Conservation (phyloP, 1,140 invertebrate species). For the Drosophila subpulchrella region DNA sequence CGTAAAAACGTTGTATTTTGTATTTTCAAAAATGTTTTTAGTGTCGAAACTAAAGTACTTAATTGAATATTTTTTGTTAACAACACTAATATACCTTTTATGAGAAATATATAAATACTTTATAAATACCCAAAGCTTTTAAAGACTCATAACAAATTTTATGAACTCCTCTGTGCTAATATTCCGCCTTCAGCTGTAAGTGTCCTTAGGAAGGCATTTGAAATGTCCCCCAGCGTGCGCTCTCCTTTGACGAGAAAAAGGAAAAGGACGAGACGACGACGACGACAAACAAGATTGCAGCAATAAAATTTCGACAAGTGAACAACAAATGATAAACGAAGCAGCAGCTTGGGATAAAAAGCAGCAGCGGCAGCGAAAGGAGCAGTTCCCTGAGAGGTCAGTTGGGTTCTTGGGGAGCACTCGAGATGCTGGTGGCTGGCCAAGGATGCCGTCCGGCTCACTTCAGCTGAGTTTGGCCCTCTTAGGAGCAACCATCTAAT, state of each 20-base stretch:
- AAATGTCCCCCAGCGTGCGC: constrained; percentile 64
- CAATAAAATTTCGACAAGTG: constrained; percentile 83
- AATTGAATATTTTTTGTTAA: too few relatives aligned
- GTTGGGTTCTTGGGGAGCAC: constrained; percentile 38
- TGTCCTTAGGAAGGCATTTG: constrained; percentile 38
- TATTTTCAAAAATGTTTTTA: too few relatives aligned
- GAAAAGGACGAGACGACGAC: constrained; percentile 44
- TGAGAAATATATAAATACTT: too few relatives aligned
- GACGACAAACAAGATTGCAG: constrained; percentile 82
- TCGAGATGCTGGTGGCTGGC: constrained; percentile 59
- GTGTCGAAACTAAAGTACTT: too few relatives aligned
- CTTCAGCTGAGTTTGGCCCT: constrained; percentile 22
- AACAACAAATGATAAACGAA: constrained; percentile 83
- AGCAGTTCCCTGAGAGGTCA: constrained; percentile 39
- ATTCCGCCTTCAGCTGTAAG: constrained; percentile 3
- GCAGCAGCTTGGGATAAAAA: constrained; percentile 75
- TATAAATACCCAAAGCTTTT: not conserved
- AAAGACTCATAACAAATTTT: not conserved
- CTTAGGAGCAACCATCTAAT: constrained; percentile 52
- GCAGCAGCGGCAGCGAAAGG: constrained; percentile 36
- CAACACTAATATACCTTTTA: too few relatives aligned
- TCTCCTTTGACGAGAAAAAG: constrained; percentile 56
- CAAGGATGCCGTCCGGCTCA: constrained; percentile 21
- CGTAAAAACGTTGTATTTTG: too few relatives aligned
- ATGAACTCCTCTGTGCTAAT: not conserved